These are phyloP conservation scores for Channa maculata DNA, from an alignment of 2,113 vertebrate species.

Conservation along the genomic window DNA sequence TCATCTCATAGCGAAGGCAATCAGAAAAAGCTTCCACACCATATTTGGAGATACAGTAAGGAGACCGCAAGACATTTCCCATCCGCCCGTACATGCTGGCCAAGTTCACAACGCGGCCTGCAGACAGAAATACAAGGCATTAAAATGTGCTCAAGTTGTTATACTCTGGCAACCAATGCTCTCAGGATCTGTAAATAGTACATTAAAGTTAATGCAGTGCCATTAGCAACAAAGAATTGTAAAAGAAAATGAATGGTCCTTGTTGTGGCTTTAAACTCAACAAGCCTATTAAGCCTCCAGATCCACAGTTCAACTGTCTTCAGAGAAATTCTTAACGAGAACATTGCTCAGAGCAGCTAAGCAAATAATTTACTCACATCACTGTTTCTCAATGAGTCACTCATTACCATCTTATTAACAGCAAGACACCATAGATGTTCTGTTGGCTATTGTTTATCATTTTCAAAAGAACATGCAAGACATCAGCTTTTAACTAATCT, in stretches of 20 bases:
- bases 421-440: neutral
- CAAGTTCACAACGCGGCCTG: conserved; percentile 90
- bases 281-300: neutral
- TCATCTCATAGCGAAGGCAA: conserved; percentile 92
- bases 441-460: neutral
- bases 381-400: neutral
- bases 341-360: neutral
- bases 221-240: neutral
- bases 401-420: neutral
- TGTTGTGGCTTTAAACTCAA: neutral
- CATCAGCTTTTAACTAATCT: neutral
- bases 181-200: neutral
- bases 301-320: conserved; percentile 24
- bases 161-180: neutral
- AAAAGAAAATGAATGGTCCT: neutral
- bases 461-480: neutral
- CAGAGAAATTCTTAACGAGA: neutral
- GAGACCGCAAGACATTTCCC: conserved; percentile 83
- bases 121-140: neutral
- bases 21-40: conserved; percentile 89
- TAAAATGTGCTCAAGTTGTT: neutral
- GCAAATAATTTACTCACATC: neutral
- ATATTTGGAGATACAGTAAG: conserved; percentile 90
- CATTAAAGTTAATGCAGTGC: neutral
- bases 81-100: conserved; percentile 88